Evolutionary conservation across 2,113 vertebrate species (phyloP).

Genomic region (Scopus umbretta): DNA sequence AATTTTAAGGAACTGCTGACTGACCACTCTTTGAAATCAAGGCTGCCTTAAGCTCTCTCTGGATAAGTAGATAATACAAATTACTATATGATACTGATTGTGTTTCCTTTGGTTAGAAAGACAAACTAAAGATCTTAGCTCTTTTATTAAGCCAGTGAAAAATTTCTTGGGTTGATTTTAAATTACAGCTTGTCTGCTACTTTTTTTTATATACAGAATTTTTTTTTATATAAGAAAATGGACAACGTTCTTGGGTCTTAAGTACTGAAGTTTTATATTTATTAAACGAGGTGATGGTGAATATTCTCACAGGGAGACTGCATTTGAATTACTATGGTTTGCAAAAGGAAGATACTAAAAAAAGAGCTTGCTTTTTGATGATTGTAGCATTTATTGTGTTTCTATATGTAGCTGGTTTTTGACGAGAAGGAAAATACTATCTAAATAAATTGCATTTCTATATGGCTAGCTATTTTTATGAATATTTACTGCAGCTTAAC

Average conservation of each 20-base stretch:
- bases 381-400: not conserved
- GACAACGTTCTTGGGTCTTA: not conserved
- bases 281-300: not conserved
- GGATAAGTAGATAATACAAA: not conserved
- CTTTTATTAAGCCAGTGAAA: not conserved
- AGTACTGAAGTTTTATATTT: not conserved
- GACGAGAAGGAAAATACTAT: not conserved
- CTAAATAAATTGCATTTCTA: not conserved
- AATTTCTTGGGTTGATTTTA: not conserved
- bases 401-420: not conserved
- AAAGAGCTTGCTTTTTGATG: not conserved
- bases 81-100: not conserved
- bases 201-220: too few species aligned
- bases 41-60: not conserved
- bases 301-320: not conserved
- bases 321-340: not conserved
- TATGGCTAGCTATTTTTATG: not conserved
- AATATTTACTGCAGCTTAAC: not conserved
- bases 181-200: not conserved
- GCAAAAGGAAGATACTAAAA: not conserved
- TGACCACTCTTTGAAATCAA: not conserved
- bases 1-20: not conserved
- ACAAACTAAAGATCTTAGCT: not conserved
- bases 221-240: not conserved
- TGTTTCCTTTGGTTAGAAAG: not conserved